Evolutionary conservation across 2,888 invertebrate genomes (phyloP).

Genomic region (Drosophila austrosaltans): DNA sequence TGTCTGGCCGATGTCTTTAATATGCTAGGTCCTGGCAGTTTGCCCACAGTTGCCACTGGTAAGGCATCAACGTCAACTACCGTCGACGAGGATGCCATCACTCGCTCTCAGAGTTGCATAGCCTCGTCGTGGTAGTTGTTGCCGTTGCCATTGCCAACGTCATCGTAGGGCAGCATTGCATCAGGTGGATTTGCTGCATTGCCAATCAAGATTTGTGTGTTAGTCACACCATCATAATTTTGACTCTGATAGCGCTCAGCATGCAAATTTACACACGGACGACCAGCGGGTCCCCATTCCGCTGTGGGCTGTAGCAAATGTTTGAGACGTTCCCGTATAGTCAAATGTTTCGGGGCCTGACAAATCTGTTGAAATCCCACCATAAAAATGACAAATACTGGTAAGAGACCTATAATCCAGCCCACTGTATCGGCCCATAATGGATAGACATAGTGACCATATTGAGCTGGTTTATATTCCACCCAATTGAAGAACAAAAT

Average conservation of each 20-base stretch:
- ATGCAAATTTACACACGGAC: slow-evolving; percentile 79
- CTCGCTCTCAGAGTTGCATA: slow-evolving; percentile 85
- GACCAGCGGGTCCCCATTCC: slow-evolving; percentile 88
- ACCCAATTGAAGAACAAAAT: slow-evolving; percentile 92
- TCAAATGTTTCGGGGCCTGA: slow-evolving; percentile 85
- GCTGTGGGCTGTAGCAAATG: slow-evolving; percentile 87
- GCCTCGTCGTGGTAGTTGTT: slow-evolving; percentile 72
- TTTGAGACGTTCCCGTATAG: slow-evolving; percentile 85
- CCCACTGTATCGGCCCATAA: slow-evolving; percentile 91
- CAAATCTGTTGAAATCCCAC: slow-evolving; percentile 86
- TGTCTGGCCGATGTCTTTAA: slow-evolving; percentile 81
- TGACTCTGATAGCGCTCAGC: slow-evolving; percentile 80
- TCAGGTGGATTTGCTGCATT: slow-evolving; percentile 52
- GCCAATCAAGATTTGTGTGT: slow-evolving; percentile 84
- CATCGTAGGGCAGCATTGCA: slow-evolving; percentile 60
- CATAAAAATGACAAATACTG: slow-evolving; percentile 87
- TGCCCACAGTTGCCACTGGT: slow-evolving; percentile 54
- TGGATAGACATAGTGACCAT: slow-evolving; percentile 91
- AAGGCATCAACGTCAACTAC: slow-evolving; percentile 55
- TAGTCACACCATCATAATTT: slow-evolving; percentile 84
- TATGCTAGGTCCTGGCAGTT: slow-evolving; percentile 83
- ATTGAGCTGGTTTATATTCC: slow-evolving; percentile 89
- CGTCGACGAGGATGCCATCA: slow-evolving; percentile 81
- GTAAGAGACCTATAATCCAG: slow-evolving; percentile 90
- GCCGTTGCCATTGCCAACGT: slow-evolving; percentile 43